Evolutionary conservation across 2,113 vertebrate species (phyloP).

Genomic region (Platysternon megacephalum): DNA sequence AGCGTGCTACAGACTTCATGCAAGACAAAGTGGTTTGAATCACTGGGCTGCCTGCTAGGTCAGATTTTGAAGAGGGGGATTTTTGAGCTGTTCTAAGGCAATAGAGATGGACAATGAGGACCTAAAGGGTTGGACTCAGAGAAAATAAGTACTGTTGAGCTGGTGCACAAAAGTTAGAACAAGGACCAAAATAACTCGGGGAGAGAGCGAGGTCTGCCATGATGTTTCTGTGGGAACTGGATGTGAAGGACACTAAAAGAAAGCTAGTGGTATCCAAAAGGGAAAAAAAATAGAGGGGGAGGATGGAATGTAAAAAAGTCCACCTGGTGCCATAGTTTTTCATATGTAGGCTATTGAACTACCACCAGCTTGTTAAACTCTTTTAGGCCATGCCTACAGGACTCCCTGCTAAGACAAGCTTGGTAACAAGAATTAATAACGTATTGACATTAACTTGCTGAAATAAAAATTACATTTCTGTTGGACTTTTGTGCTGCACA

Average conservation of each 20-base stretch:
- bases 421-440: slow-evolving; percentile 48
- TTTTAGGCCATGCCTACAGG: background rate
- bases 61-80: background rate
- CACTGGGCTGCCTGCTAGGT: background rate
- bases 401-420: background rate
- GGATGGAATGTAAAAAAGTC: slow-evolving; percentile 12
- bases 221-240: background rate
- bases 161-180: background rate
- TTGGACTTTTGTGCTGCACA: slow-evolving; percentile 27
- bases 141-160: background rate
- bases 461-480: slow-evolving; percentile 23
- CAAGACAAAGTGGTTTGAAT: background rate
- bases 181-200: background rate
- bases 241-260: background rate
- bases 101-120: background rate
- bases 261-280: background rate
- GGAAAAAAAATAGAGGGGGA: background rate
- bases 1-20: background rate
- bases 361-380: background rate
- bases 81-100: background rate
- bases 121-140: background rate
- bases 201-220: background rate
- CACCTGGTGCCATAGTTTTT: background rate
- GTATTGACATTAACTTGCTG: slow-evolving; percentile 13
- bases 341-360: background rate